Evolutionary conservation across 1,140 invertebrate genomes (phyloP).

Genomic region (Hycleus phaleratus): DNA sequence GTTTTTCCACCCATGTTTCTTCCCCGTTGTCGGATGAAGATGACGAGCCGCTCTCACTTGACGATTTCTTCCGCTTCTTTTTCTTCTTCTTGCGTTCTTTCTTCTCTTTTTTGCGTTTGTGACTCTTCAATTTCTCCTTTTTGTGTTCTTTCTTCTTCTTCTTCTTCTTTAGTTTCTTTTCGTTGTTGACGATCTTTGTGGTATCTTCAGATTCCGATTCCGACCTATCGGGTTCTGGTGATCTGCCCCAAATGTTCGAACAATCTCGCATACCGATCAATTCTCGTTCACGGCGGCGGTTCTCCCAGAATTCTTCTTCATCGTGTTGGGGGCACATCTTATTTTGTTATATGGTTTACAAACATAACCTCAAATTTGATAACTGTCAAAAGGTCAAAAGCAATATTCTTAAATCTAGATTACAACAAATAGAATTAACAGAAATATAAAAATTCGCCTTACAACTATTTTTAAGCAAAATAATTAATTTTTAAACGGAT

Average conservation of each 20-base stretch:
- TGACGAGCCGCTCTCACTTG: constrained; percentile 31
- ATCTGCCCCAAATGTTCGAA: constrained; percentile 62
- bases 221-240: constrained; percentile 52
- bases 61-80: constrained; percentile 40
- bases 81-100: constrained; percentile 45
- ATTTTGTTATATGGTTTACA: neutral
- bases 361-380: constrained; percentile 4
- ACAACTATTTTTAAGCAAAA: too few species aligned
- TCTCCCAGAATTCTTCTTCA: constrained; percentile 53
- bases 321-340: constrained; percentile 14
- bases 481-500: too few species aligned
- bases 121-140: constrained; percentile 34
- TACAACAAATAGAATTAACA: too few species aligned
- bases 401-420: too few species aligned
- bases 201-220: constrained; percentile 34
- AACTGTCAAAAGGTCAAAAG: too few species aligned
- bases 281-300: constrained; percentile 60
- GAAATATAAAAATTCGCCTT: too few species aligned
- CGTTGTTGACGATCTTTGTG: constrained; percentile 46
- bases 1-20: constrained; percentile 66
- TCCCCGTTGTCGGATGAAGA: constrained; percentile 31
- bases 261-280: constrained; percentile 61
- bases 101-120: constrained; percentile 46
- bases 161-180: constrained; percentile 51
- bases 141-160: constrained; percentile 44